Evolutionary conservation across 2,113 vertebrate species (phyloP).

Genomic region (Takifugu flavidus): DNA sequence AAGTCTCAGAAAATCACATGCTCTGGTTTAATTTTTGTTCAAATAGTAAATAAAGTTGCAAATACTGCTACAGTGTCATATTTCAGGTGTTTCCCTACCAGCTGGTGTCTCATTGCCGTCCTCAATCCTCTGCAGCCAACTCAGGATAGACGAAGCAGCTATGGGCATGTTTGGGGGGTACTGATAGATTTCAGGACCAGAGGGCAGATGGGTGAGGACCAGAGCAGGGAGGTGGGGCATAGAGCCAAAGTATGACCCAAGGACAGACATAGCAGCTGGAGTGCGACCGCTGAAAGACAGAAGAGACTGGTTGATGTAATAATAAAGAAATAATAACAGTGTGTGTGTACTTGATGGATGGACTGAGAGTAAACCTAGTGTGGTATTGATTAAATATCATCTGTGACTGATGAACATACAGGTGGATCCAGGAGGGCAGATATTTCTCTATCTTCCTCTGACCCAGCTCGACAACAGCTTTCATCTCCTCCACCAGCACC

Average conservation of each 20-base stretch:
- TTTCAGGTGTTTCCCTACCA: constrained; percentile 71
- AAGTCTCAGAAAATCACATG: too few species aligned
- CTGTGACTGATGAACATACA: constrained; percentile 66
- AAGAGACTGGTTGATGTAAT: neutral
- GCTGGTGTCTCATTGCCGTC: constrained; percentile 74
- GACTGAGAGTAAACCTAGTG: neutral
- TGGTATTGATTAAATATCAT: neutral
- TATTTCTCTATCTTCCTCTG: constrained; percentile 44
- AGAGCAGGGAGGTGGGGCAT: constrained; percentile 80
- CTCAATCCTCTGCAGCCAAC: constrained; percentile 83
- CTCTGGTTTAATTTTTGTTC: neutral
- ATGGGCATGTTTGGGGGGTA: constrained; percentile 79
- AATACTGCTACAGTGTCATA: neutral
- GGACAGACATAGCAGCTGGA: constrained; percentile 78
- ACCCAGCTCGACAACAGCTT: constrained; percentile 58
- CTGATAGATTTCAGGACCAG: constrained; percentile 77
- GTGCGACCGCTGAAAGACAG: constrained; percentile 79
- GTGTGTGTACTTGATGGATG: neutral
- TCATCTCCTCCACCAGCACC: constrained; percentile 71
- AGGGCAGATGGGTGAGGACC: constrained; percentile 78
- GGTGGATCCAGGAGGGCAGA: constrained; percentile 86
- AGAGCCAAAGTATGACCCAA: constrained; percentile 78
- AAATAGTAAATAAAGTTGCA: neutral
- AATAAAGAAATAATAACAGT: neutral
- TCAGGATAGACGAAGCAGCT: constrained; percentile 70